Conservation (phyloP, 2,797 vertebrate genomes). For the Bradypodion pumilum region DNA sequence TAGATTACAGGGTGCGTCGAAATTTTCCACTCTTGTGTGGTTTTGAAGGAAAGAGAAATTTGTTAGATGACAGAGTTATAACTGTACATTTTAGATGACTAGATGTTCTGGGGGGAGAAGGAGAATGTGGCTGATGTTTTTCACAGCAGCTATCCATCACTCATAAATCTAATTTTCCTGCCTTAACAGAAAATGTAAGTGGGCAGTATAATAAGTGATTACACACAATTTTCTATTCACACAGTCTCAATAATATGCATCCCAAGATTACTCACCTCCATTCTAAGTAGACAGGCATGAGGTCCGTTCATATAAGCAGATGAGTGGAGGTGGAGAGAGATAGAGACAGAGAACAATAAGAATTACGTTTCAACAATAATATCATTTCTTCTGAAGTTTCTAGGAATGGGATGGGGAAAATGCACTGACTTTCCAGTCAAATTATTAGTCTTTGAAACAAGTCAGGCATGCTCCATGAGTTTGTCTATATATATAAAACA, state of each 20-base stretch:
- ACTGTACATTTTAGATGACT: too few species aligned
- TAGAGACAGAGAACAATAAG: constrained; percentile 52
- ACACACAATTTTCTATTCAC: not conserved
- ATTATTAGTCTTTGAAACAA: not conserved
- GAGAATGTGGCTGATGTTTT: not conserved
- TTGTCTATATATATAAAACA: too few species aligned
- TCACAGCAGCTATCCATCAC: not conserved
- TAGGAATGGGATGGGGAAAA: not conserved
- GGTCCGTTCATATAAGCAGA: constrained; percentile 65
- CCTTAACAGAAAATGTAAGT: not conserved
- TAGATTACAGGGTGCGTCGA: too few species aligned
- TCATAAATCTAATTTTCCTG: not conserved
- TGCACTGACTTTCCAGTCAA: not conserved
- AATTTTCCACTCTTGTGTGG: too few species aligned
- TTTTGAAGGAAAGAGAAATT: too few species aligned
- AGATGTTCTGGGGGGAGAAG: too few species aligned
- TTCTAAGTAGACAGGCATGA: constrained; percentile 80
- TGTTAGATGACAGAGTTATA: too few species aligned
- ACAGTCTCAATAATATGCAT: not conserved
- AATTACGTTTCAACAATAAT: not conserved
- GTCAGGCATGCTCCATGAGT: not conserved
- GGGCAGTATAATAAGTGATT: not conserved
- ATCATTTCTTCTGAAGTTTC: not conserved
- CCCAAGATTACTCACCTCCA: constrained; percentile 85
- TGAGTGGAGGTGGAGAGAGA: not conserved